Conservation (phyloP, 2,113 vertebrate species). For the Pangasianodon gigas region DNA sequence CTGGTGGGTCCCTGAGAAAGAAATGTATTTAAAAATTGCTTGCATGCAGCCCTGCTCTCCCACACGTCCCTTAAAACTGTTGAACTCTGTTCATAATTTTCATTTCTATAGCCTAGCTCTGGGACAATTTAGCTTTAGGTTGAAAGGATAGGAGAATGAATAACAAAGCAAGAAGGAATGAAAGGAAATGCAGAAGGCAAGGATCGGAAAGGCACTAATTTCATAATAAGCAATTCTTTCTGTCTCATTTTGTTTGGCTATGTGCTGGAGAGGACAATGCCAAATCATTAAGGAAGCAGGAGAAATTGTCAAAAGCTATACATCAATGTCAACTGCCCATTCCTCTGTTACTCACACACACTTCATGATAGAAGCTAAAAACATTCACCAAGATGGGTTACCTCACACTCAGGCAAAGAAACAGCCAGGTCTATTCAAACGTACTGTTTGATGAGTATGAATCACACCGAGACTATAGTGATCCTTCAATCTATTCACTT, state of each 20-base stretch:
- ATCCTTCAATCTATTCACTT: conserved; percentile 24
- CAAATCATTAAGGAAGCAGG: conserved; percentile 25
- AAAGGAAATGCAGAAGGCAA: conserved; percentile 48
- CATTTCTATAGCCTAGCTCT: not conserved
- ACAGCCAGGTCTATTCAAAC: conserved; percentile 13
- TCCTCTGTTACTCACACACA: not conserved
- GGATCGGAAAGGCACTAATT: conserved; percentile 31
- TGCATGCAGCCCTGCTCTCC: conserved; percentile 30
- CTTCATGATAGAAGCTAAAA: conserved; percentile 57
- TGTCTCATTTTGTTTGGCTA: conserved; percentile 10
- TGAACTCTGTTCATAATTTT: not conserved
- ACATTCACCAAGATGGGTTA: conserved; percentile 61
- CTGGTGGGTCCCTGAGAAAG: conserved; percentile 66
- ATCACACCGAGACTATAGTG: conserved; percentile 5
- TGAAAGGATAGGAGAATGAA: conserved; percentile 47
- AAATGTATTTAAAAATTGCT: conserved; percentile 46
- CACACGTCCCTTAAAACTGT: conserved; percentile 9
- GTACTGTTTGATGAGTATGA: conserved; percentile 29
- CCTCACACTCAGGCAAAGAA: not conserved
- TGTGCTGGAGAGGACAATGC: conserved; percentile 3
- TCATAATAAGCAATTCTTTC: conserved; percentile 19
- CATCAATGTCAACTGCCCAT: conserved; percentile 27
- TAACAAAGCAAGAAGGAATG: conserved; percentile 50
- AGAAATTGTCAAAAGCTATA: not conserved
- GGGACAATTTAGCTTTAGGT: conserved; percentile 1